These are phyloP conservation scores for Malaclemys terrapin DNA, from an alignment of 2,113 vertebrate genomes.

Conservation along the genomic window DNA sequence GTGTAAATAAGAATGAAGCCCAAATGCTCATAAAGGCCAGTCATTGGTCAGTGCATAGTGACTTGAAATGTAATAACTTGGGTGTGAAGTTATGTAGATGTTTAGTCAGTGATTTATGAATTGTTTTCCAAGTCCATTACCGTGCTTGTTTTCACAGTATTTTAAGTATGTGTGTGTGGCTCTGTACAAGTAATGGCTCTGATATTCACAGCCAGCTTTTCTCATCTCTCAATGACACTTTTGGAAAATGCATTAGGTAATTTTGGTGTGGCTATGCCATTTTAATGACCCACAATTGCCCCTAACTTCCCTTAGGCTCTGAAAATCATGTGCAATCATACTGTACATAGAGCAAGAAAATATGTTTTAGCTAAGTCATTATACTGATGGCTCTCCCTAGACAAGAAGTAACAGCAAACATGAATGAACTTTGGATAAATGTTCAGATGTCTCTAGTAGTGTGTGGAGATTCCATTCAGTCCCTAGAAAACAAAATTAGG, in stretches of 20 bases:
- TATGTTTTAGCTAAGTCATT: background rate
- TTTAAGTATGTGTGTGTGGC: background rate
- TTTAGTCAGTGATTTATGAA: background rate
- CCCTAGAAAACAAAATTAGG: background rate
- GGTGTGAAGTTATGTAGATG: background rate
- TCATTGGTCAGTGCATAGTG: background rate
- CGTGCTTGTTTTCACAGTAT: background rate
- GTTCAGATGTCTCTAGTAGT: background rate
- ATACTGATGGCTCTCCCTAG: background rate
- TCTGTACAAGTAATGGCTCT: background rate
- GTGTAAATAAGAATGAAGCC: background rate
- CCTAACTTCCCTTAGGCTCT: background rate
- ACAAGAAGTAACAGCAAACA: background rate
- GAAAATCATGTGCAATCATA: conserved; percentile 23
- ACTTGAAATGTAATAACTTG: background rate
- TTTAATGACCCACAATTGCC: background rate
- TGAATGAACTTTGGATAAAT: background rate
- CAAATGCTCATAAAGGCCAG: background rate
- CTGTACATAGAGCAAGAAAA: background rate
- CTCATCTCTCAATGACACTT: background rate
- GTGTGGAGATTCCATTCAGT: background rate
- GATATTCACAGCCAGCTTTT: background rate
- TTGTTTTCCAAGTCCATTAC: background rate
- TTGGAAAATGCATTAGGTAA: background rate
- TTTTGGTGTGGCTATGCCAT: background rate